Percentiles rank a stretch among this genome's conserved stretches.
Conservation (phyloP, 92 coral and sea anemone genomes). For the Plumapathes pennacea region DNA sequence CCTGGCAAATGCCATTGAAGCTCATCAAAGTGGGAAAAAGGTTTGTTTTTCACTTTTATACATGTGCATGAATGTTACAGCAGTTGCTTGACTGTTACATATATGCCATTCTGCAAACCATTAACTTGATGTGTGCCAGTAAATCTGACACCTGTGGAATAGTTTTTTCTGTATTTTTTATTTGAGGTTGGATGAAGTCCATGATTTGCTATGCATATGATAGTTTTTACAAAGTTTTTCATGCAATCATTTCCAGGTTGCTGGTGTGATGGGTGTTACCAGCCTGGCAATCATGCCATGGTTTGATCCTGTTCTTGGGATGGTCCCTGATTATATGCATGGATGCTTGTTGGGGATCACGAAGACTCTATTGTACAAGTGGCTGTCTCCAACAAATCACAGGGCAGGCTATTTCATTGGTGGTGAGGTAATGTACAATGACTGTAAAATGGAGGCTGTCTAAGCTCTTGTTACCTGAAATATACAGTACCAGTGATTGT, state of each 20-base stretch:
- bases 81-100: not conserved
- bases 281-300: conserved; percentile 56
- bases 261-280: conserved; percentile 37
- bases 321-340: conserved; percentile 82
- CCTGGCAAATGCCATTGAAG: conserved; percentile 2
- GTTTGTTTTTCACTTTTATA: not conserved
- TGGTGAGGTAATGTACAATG: conserved; percentile 44
- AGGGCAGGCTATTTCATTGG: conserved; percentile 47
- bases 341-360: conserved; percentile 61
- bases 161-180: too few relatives aligned
- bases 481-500: too few relatives aligned
- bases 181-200: too few relatives aligned
- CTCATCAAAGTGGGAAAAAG: conserved; percentile 9
- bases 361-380: conserved; percentile 49
- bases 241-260: too few relatives aligned
- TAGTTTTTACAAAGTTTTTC: too few relatives aligned
- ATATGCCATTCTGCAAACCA: too few relatives aligned
- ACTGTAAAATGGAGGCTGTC: too few relatives aligned
- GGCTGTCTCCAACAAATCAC: conserved; percentile 61
- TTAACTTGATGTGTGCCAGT: too few relatives aligned
- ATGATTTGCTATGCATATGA: too few relatives aligned
- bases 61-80: not conserved
- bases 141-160: too few relatives aligned
- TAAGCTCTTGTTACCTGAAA: too few relatives aligned
- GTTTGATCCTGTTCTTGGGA: conserved; percentile 60